Evolutionary conservation across 1,140 invertebrate species (phyloP).

Genomic region (Chlorops oryzae): DNA sequence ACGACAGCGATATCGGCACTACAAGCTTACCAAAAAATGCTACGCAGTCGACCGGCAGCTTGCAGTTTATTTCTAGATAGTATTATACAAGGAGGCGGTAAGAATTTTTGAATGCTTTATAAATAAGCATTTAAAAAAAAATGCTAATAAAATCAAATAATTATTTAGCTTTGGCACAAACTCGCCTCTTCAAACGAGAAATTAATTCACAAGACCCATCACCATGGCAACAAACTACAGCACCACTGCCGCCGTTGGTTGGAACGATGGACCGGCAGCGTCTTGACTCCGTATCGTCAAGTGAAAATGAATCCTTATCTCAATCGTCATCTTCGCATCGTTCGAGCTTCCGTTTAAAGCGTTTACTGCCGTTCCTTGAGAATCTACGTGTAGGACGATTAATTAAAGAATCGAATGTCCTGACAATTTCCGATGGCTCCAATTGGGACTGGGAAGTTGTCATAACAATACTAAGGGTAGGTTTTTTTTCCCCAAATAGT

Average conservation of each 20-base stretch:
- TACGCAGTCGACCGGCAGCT: conserved; percentile 69
- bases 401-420: conserved; percentile 68
- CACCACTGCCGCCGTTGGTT: conserved; percentile 7
- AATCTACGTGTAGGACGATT: conserved; percentile 55
- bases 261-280: conserved; percentile 29
- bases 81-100: conserved; percentile 54
- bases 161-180: conserved; percentile 33
- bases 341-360: conserved; percentile 38
- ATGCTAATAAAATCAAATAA: background rate
- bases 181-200: conserved; percentile 41
- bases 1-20: conserved; percentile 74
- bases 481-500: too few species aligned
- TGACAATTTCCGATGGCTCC: conserved; percentile 63
- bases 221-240: background rate
- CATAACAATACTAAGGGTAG: conserved; percentile 68
- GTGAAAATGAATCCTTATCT: conserved; percentile 37
- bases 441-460: conserved; percentile 84
- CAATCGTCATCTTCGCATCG: conserved; percentile 33
- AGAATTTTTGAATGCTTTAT: conserved; percentile 6
- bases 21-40: conserved; percentile 68
- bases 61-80: conserved; percentile 79
- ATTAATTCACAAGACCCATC: conserved; percentile 34
- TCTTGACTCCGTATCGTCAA: conserved; percentile 40
- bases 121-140: background rate
- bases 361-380: conserved; percentile 47